phyloP scores from a whole-genome alignment of 2,797 vertebrate species.

The Hippoglossus hippoglossus region DNA sequence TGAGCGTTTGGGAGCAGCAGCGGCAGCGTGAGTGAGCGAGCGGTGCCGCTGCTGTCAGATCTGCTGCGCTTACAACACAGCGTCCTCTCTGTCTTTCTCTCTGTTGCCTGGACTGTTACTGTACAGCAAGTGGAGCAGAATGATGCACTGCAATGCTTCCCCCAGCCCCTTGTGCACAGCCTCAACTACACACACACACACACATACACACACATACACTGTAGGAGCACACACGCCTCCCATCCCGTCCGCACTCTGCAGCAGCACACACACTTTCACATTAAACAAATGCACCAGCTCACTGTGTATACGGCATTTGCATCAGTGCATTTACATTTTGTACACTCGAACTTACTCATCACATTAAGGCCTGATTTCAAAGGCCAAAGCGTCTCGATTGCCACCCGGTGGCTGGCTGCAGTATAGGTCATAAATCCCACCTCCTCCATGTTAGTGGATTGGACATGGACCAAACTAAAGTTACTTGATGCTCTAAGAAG shows the following conservation, averaged over 20 bases:
- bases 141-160: constrained; percentile 80
- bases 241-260: background rate
- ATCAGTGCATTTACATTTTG: constrained; percentile 8
- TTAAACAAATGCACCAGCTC: constrained; percentile 6
- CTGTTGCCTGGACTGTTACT: constrained; percentile 59
- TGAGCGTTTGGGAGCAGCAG: constrained; percentile 42
- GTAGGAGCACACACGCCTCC: constrained; percentile 10
- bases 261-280: constrained; percentile 22
- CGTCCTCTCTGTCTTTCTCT: constrained; percentile 43
- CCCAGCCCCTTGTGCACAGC: constrained; percentile 46
- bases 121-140: constrained; percentile 86
- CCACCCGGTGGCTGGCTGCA: too few relatives aligned
- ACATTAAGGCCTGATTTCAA: background rate
- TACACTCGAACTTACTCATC: background rate
- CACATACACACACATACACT: constrained; percentile 23
- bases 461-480: too few relatives aligned
- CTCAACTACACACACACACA: constrained; percentile 34
- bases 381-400: too few relatives aligned
- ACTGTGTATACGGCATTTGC: background rate
- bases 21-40: constrained; percentile 6
- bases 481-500: too few relatives aligned
- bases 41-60: constrained; percentile 53
- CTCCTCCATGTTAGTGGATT: too few relatives aligned
- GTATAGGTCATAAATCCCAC: too few relatives aligned
- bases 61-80: constrained; percentile 43